Percentiles rank a stretch among this genome's conserved stretches.
These are phyloP conservation scores for Oryzias curvinotus DNA, from an alignment of 2,113 vertebrate genomes.

Conservation along the genomic window DNA sequence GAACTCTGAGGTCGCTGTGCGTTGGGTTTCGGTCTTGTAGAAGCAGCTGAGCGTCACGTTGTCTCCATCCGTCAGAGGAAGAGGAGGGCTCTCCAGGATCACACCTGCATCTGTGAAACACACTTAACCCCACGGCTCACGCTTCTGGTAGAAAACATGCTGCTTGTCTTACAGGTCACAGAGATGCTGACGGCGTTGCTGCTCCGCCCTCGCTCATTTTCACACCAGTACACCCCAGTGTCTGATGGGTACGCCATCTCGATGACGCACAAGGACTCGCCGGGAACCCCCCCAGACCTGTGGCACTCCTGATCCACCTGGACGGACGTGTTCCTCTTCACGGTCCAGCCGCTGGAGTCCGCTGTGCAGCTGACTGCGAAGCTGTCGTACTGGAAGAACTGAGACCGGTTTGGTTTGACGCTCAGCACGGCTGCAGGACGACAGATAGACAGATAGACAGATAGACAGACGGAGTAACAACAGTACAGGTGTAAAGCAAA, in stretches of 20 bases:
- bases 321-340: not conserved
- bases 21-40: not conserved
- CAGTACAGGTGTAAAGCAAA: too few species aligned
- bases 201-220: not conserved
- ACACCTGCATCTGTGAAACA: not conserved
- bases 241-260: not conserved
- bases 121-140: too few species aligned
- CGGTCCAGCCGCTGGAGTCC: slow-evolving; percentile 2
- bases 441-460: not conserved
- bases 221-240: slow-evolving; percentile 9
- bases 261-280: not conserved
- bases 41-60: slow-evolving; percentile 1
- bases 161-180: not conserved
- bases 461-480: not conserved
- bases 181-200: slow-evolving; percentile 5
- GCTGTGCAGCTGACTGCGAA: not conserved
- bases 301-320: not conserved
- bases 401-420: not conserved
- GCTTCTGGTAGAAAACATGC: not conserved
- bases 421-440: not conserved
- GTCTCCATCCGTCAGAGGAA: not conserved
- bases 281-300: rapidly evolving
- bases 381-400: slow-evolving; percentile 6
- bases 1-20: not conserved
- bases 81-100: not conserved